These are phyloP conservation scores for Zapus hudsonius DNA, from an alignment of 2,113 vertebrate species.

Conservation along the genomic window DNA sequence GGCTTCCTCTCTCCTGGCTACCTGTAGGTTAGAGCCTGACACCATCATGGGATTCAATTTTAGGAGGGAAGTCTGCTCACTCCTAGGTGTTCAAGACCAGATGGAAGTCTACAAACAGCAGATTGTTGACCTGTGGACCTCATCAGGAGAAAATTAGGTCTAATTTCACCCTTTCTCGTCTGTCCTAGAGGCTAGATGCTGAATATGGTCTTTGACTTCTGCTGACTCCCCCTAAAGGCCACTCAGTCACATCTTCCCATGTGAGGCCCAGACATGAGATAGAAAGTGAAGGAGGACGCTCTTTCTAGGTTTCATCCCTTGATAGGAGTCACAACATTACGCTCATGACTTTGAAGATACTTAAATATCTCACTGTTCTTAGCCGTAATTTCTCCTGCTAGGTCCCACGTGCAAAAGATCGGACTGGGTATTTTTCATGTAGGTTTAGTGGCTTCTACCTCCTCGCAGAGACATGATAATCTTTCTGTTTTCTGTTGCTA, in stretches of 20 bases:
- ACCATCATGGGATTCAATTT: accelerated
- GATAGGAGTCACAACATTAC: background rate
- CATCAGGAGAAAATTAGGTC: background rate
- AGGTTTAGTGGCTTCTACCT: background rate
- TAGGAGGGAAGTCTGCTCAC: background rate
- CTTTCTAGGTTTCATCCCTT: background rate
- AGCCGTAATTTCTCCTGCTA: background rate
- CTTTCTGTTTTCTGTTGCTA: background rate
- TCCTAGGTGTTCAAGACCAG: background rate
- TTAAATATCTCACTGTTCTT: background rate
- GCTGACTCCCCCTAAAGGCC: background rate
- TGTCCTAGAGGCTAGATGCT: background rate
- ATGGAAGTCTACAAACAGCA: background rate
- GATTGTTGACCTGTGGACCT: background rate
- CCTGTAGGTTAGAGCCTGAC: background rate
- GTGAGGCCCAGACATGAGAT: background rate
- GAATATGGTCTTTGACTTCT: background rate
- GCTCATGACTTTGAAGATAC: background rate
- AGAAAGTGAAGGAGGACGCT: background rate
- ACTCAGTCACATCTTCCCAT: background rate
- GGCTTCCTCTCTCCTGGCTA: accelerated
- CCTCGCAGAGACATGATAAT: background rate
- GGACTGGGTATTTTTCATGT: background rate
- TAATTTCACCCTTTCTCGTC: background rate
- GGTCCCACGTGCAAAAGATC: background rate